Evolutionary conservation across 2,888 invertebrate species (phyloP).

Genomic region (Chalcis sispes): DNA sequence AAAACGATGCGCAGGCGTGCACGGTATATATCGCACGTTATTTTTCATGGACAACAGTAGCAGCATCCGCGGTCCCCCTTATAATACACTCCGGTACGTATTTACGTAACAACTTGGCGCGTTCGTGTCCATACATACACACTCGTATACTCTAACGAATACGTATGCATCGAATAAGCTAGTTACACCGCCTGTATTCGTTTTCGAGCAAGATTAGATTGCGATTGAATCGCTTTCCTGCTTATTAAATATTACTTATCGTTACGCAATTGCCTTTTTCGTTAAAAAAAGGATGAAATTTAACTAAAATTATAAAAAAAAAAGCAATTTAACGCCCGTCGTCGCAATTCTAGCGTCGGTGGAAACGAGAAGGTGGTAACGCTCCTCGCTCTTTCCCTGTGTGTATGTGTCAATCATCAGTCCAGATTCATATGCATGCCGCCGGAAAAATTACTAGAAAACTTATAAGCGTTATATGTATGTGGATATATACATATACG

Average conservation of each 20-base stretch:
- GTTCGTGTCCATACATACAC: background rate
- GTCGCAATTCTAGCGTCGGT: background rate
- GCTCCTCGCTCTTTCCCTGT: background rate
- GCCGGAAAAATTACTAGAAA: conserved; percentile 17
- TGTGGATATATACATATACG: conserved; percentile 1
- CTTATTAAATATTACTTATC: conserved; percentile 47
- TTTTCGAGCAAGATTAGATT: conserved; percentile 43
- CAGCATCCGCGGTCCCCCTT: conserved; percentile 20
- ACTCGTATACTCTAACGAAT: background rate
- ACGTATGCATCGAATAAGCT: conserved; percentile 14
- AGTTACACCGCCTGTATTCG: background rate
- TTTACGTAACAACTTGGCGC: no score
- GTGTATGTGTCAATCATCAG: conserved; percentile 47
- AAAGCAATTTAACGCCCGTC: background rate
- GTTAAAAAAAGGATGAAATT: conserved; percentile 3
- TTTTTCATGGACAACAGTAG: conserved; percentile 22
- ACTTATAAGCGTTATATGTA: background rate
- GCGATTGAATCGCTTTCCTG: conserved; percentile 29
- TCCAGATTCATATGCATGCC: conserved; percentile 21
- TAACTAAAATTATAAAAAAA: background rate
- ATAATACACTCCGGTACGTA: background rate
- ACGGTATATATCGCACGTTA: conserved; percentile 23
- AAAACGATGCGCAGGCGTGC: conserved; percentile 5
- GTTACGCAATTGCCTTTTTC: conserved; percentile 23
- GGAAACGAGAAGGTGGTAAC: conserved; percentile 29